Base-by-base conservation (phyloP, 2,888 invertebrate species). In the Arctia plantaginis region DNA sequence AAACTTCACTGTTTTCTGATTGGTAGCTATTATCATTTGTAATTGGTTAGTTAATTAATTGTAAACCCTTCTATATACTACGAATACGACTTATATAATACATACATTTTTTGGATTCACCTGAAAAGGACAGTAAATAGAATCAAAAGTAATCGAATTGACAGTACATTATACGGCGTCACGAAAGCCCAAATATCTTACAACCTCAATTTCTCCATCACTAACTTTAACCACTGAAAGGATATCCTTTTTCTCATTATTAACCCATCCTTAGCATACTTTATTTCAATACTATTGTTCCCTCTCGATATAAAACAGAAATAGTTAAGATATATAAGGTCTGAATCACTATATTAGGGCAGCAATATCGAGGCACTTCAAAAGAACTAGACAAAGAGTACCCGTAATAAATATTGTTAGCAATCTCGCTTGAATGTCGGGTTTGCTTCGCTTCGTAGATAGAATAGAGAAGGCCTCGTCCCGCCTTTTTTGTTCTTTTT, bases 391-490 rank as follows among this genome's bases (percentile, higher is more conserved):
- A 78, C 82, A 85, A 80, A 80, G 75, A 39, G 76, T 72, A 72
- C 64, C 76, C 41, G 73, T 75, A 78, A 82, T 83, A 84, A 85
- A 85, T 83, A 85, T 73, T 79, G 74, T 78, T 74, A 69, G 85
- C 84, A 82, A 82, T 83, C 75, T 83, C 66, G 76, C 77, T 76
- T 75, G 77, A 74, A 85, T 76, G 77, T 77, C 23, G 70, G 70
- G 39, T n/a, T 65, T 72, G 47, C n/a, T 74, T 66, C 70, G 71
- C 66, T 70, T 71, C 20, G 66, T 69, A 62, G n/a, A n/a, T 62
- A 70, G 35, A 79, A 81, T 81, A 83, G 68, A 68, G 69, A 20
- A 55, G 20, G n/a, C 66, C 41, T 13, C 12, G 39, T 59, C 39
- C 3, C 39, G 68, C 33, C 51, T 62, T 66, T 65, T 73, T 69